Evolutionary conservation across 2,797 vertebrate species (phyloP), one percentile per base, ranked within the genome.

Genomic region (Anabas testudineus): DNA sequence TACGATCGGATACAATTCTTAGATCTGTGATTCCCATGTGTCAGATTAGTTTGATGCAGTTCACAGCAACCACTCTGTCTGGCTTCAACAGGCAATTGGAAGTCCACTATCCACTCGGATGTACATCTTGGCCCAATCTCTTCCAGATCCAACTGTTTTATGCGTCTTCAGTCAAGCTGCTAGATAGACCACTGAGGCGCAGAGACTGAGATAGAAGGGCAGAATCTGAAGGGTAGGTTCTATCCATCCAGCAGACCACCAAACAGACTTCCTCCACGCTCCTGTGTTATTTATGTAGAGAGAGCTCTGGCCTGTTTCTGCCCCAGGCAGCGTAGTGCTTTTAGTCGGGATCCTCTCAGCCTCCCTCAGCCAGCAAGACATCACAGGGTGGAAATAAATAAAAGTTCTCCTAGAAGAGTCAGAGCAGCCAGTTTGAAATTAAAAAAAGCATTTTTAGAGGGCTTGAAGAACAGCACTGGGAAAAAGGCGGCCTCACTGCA

Each of bases 181-280:
- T 86, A 34, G 83, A 86, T 71, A 67, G 73, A 83, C 88, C 80
- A 46, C 85, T 85, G 88, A 89, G 85, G 88, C 70, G 4, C 67
- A 30, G 74, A 70, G 85, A 77, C 67, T 67, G 76, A 74, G 74
- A 76, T 78, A 77, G 74, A 57, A 84, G 78, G 72, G 80, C 80
- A 67, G 78, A 76, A 80, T 74, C 58, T 74, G 84, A 81, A 77
- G 65, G 76, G 53, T 81, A 62, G 81, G 75, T 91, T 91, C 88
- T 64, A 76, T 86, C 85, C 87, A 81, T 91, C 79, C 86, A 91
- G 86, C 88, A 88, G 91, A 91, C 90, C 87, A 92, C 90, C 90
- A 86, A 83, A 88, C 85, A 67, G 85, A 88, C 89, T 85, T 87
- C 86, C 88, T 88, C 77, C 82, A 72, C 57, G 67, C 87, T 91